These are phyloP conservation scores for Maniola hyperantus DNA, from an alignment of 2,888 invertebrate species.

Conservation along the genomic window DNA sequence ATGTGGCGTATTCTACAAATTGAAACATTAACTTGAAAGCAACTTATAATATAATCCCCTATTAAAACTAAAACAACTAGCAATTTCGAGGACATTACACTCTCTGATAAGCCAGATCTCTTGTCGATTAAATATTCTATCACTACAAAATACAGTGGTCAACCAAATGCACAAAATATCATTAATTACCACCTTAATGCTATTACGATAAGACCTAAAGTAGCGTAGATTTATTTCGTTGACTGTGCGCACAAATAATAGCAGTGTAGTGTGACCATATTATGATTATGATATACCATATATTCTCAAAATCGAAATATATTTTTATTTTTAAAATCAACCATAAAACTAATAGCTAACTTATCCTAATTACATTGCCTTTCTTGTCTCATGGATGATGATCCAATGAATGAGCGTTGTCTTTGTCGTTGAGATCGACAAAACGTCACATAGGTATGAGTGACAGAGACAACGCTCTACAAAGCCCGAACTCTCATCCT, in stretches of 20 bases:
- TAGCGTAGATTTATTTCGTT: not conserved
- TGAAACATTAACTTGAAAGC: no score
- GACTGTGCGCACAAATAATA: not conserved
- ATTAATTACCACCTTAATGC: not conserved
- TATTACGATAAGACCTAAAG: not conserved
- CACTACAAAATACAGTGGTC: constrained; percentile 12
- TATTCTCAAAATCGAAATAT: not conserved
- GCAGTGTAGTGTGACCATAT: constrained; percentile 2
- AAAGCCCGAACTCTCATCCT: no score
- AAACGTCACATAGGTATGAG: no score
- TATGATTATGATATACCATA: not conserved
- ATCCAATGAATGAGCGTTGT: no score
- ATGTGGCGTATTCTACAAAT: no score
- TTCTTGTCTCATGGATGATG: no score
- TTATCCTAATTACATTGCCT: no score
- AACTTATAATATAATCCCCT: not conserved
- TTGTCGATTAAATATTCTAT: constrained; percentile 17
- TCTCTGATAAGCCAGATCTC: constrained; percentile 21
- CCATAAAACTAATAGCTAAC: no score
- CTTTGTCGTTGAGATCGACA: no score
- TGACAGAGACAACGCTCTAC: no score
- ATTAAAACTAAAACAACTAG: not conserved
- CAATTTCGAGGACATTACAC: constrained; percentile 16
- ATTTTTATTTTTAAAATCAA: no score
- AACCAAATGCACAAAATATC: not conserved